phyloP scores from a whole-genome alignment of 2,888 invertebrate species.

The Ophonus ardosiacus region DNA sequence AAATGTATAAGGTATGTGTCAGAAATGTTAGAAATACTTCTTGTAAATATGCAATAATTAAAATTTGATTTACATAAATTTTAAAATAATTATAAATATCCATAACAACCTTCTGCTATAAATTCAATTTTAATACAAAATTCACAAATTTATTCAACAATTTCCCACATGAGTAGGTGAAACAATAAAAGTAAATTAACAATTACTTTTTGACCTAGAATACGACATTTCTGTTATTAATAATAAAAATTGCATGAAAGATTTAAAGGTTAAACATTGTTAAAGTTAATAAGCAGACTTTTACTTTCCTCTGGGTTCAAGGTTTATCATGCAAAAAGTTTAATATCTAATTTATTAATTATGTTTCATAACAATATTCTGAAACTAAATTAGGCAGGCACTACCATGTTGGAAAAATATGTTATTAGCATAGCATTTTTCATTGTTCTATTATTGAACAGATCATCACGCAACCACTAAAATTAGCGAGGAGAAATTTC shows the following conservation, averaged over 20 bases:
- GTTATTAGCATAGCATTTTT: not conserved
- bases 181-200: not conserved
- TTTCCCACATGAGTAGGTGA: not conserved
- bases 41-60: too few species aligned
- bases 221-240: conserved; percentile 18
- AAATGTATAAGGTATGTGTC: too few species aligned
- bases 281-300: conserved; percentile 21
- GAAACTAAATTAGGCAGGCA: not conserved
- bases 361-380: not conserved
- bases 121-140: too few species aligned
- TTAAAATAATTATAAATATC: too few species aligned
- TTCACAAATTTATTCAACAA: not conserved
- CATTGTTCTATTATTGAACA: not conserved
- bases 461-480: not conserved
- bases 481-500: conserved; percentile 1
- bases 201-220: conserved; percentile 6
- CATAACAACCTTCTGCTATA: too few species aligned
- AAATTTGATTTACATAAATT: too few species aligned
- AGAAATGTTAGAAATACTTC: too few species aligned
- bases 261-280: conserved; percentile 36
- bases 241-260: conserved; percentile 30
- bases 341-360: conserved; percentile 8
- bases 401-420: not conserved
- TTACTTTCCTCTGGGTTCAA: conserved; percentile 35
- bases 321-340: not conserved